Percentiles rank a stretch among this genome's conserved stretches.
Evolutionary conservation across 1,140 invertebrate genomes (phyloP).

Genomic region (Zelostemma sp.): DNA sequence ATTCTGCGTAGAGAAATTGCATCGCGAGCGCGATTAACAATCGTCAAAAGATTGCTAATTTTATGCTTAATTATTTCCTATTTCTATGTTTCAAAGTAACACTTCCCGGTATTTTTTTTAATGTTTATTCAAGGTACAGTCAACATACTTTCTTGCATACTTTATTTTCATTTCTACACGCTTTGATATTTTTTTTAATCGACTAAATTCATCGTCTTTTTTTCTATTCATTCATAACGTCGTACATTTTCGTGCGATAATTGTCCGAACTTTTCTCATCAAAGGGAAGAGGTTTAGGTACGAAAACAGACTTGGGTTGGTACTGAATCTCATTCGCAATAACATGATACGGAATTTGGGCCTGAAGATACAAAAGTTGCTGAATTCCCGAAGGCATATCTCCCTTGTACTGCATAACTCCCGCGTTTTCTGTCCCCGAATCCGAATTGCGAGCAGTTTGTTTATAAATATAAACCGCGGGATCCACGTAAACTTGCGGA

Average conservation of each 20-base stretch:
- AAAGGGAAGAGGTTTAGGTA: conserved; percentile 57
- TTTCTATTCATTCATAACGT: no score
- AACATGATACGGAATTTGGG: conserved; percentile 63
- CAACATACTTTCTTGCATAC: no score
- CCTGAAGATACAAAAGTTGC: conserved; percentile 59
- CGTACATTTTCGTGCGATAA: no score
- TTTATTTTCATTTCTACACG: no score
- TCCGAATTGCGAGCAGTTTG: conserved; percentile 4
- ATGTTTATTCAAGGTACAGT: no score
- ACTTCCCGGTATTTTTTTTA: no score
- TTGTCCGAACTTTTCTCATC: no score
- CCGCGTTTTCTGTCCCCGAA: conserved; percentile 7
- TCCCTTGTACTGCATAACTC: conserved; percentile 13
- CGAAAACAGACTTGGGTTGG: conserved; percentile 57
- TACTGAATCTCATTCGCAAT: conserved; percentile 63
- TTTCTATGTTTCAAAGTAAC: no score
- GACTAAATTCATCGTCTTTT: no score
- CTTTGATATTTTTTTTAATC: no score
- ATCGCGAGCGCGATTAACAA: conserved; percentile 22
- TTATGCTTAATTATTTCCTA: conserved; percentile 8
- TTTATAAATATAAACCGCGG: conserved; percentile 54
- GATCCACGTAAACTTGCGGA: conserved; percentile 58
- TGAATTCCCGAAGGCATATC: conserved; percentile 61
- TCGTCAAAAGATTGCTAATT: not conserved
- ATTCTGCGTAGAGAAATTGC: conserved; percentile 38